Evolutionary conservation across 2,888 invertebrate genomes (phyloP).

Genomic region (Rhabditoides inermis): DNA sequence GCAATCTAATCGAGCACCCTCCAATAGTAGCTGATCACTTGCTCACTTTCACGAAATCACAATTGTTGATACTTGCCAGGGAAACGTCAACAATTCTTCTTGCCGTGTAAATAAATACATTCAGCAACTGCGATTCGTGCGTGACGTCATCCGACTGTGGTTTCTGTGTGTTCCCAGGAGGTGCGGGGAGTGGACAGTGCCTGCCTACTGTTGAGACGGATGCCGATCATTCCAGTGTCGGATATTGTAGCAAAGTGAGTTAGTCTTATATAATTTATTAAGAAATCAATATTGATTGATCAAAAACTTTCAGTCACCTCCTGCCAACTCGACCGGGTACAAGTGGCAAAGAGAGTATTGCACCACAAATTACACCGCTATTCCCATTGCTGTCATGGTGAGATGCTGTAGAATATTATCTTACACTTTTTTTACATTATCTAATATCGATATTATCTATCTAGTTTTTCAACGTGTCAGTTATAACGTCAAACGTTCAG

Average conservation of each 20-base stretch:
- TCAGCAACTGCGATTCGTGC: slow-evolving; percentile 55
- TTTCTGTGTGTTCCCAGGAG: too few relatives aligned
- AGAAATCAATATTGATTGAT: too few relatives aligned
- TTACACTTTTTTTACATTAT: too few relatives aligned
- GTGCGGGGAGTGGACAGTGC: slow-evolving; percentile 1
- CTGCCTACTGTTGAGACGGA: slow-evolving; percentile 9
- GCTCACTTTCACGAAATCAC: neutral
- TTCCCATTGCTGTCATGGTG: slow-evolving; percentile 48
- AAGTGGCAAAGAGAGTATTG: slow-evolving; percentile 19
- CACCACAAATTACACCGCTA: slow-evolving; percentile 51
- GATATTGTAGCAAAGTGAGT: too few relatives aligned
- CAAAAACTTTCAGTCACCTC: slow-evolving; percentile 2
- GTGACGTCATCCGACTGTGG: slow-evolving; percentile 55
- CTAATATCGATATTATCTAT: too few relatives aligned
- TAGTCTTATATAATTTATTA: too few relatives aligned
- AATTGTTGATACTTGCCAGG: neutral
- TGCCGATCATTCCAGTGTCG: too few relatives aligned
- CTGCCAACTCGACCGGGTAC: slow-evolving; percentile 52
- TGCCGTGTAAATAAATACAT: slow-evolving; percentile 1
- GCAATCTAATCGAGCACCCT: too few relatives aligned
- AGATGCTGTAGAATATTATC: too few relatives aligned
- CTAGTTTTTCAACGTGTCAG: too few relatives aligned
- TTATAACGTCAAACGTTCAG: too few relatives aligned
- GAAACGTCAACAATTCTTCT: neutral
- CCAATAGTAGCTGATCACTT: slow-evolving; percentile 3